A percentile compares a stretch with the other conserved stretches of the same genome.
These are phyloP conservation scores for Aurelia sp. DNA, from an alignment of 30 jellyfish, hydroid and myxozoan species.

Conservation along the genomic window DNA sequence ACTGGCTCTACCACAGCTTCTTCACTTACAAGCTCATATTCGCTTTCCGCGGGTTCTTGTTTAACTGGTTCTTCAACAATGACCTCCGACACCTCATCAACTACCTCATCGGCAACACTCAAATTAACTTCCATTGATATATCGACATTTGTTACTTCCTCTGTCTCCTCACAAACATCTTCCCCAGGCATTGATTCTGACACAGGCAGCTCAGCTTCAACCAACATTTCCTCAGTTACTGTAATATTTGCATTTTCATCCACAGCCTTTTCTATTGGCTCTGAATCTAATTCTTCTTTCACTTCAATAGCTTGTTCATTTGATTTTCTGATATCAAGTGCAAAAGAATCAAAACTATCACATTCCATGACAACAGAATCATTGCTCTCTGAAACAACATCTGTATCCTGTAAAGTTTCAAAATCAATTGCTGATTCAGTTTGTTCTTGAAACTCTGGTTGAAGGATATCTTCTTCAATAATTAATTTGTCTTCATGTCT, in stretches of 20 bases:
- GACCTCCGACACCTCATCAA: conserved; percentile 4
- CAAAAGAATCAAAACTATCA: conserved; percentile 70
- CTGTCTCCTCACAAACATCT: neutral
- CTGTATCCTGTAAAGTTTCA: conserved; percentile 2
- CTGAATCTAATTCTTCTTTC: neutral
- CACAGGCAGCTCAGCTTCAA: conserved; percentile 15
- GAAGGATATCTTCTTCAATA: conserved; percentile 26
- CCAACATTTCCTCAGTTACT: neutral
- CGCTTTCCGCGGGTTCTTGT: neutral
- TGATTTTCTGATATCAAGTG: conserved; percentile 37
- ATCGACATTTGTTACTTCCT: neutral
- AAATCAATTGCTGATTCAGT: conserved; percentile 47
- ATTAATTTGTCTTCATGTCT: neutral
- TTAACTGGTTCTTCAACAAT: neutral
- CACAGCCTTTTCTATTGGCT: neutral
- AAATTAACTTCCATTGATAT: too few relatives aligned
- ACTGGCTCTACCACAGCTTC: neutral
- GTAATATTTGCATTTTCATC: conserved; percentile 19
- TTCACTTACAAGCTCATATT: conserved; percentile 5
- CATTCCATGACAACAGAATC: conserved; percentile 8
- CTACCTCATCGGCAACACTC: conserved; percentile 24
- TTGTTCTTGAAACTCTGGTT: conserved; percentile 5
- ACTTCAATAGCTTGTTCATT: conserved; percentile 9
- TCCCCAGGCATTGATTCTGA: conserved; percentile 7
- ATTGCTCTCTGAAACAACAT: conserved; percentile 16